A percentile compares a stretch with the other conserved stretches of the same genome.
Conservation (phyloP, 2,888 invertebrate genomes). For the Protonemura montana region DNA sequence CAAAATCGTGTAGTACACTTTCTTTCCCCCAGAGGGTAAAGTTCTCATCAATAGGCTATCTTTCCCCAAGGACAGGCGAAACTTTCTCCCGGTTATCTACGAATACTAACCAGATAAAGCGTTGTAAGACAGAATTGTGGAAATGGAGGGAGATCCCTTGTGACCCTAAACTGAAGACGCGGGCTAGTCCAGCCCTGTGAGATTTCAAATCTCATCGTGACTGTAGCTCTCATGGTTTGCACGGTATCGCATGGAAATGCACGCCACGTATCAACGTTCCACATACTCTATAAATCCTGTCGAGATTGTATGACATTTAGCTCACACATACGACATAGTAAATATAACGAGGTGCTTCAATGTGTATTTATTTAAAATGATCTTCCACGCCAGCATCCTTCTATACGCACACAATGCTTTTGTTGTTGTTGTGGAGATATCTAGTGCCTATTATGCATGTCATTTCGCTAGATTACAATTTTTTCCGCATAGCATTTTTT, state of each 20-base stretch:
- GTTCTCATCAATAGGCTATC: too few relatives aligned
- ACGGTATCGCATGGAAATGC: neutral
- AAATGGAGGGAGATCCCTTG: constrained; percentile 8
- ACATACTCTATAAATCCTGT: constrained; percentile 34
- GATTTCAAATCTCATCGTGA: too few relatives aligned
- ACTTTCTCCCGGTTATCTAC: neutral
- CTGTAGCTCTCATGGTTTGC: too few relatives aligned
- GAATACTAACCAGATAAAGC: constrained; percentile 19
- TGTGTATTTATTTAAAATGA: constrained; percentile 18
- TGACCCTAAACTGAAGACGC: neutral
- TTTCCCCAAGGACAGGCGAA: too few relatives aligned
- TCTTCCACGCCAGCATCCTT: neutral
- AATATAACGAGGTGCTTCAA: constrained; percentile 24
- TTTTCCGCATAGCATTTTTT: too few relatives aligned
- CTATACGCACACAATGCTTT: too few relatives aligned
- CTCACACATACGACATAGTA: neutral
- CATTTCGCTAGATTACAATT: too few relatives aligned
- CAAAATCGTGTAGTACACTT: too few relatives aligned
- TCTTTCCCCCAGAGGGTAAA: too few relatives aligned
- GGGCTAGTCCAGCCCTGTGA: too few relatives aligned
- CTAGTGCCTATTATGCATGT: too few relatives aligned
- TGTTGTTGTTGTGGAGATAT: too few relatives aligned
- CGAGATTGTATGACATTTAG: constrained; percentile 29
- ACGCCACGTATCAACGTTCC: constrained; percentile 28
- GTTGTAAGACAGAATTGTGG: neutral